Base-by-base conservation (phyloP, 2,113 vertebrate genomes). In the Nibea coibor region DNA sequence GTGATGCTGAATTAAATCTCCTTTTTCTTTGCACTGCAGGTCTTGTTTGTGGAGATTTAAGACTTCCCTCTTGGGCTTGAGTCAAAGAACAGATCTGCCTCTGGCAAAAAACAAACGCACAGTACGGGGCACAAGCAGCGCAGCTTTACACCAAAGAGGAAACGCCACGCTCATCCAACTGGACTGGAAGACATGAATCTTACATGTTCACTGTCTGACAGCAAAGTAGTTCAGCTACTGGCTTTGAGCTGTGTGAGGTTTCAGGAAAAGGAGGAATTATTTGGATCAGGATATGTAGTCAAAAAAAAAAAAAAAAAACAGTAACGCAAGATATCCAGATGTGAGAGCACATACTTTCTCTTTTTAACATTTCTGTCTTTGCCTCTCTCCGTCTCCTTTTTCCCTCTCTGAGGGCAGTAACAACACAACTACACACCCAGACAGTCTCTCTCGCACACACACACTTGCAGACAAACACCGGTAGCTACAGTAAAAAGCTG, bases 61-160 rank as follows among this genome's bases (percentile, higher is more conserved):
- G 86, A 88, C 81, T 93, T 92, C 85, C 79, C 88, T 87, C 86
- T 74, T 82, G 82, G 85, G 72, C 73, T 72, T 53, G 75, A 92
- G 84, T 92, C 82, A 88, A 79, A 89, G 82, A 91, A 66, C 87
- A 90, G 82, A 87, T 63, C 88, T 75, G 87, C 89, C 75, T 81
- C 77, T 80, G 87, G 85, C 75, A 68, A 77, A 82, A 1, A 76
- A 77, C 62, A 74, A 58, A 87, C 76, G 70, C 69, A 68, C 84
- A 82, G 62, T 68, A 82, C 19, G 65, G 63, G 73, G 79, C 57
- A 11, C 51, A 66, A 76, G 81, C 42, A 71, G 75, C 45, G 69
- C 69, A 79, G 81, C 78, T 76, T 56, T 24, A 72, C 51, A 80
- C 69, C 79, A 65, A 82, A 58, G 73, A 84, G 70, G 71, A 86